These are phyloP conservation scores for Aricia agestis DNA, from an alignment of 1,140 invertebrate species.

Conservation along the genomic window DNA sequence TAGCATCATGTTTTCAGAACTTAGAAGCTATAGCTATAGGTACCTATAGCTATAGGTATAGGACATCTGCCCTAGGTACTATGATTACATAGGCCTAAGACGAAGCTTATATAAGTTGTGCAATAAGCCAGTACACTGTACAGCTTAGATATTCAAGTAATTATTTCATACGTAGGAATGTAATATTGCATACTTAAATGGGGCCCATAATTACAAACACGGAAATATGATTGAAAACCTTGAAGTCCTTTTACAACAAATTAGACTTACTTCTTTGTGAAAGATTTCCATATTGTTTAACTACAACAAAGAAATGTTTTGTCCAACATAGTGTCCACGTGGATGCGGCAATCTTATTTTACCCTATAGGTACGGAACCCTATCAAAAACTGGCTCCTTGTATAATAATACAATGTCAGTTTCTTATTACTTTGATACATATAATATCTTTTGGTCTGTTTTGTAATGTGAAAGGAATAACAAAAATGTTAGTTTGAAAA, in stretches of 20 bases:
- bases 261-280: neutral
- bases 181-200: conserved; percentile 19
- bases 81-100: neutral
- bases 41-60: neutral
- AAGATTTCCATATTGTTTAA: neutral
- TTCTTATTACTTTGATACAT: too few relatives aligned
- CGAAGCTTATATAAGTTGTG: neutral
- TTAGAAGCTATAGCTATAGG: too few relatives aligned
- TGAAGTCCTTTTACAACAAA: conserved; percentile 18
- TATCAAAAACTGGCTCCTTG: too few relatives aligned
- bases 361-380: too few relatives aligned
- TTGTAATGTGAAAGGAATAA: too few relatives aligned
- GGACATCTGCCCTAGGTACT: neutral
- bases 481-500: too few relatives aligned
- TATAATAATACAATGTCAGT: too few relatives aligned
- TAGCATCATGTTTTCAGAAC: too few relatives aligned
- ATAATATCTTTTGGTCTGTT: too few relatives aligned
- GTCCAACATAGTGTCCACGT: too few relatives aligned
- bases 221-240: conserved; percentile 14
- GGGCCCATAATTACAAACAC: conserved; percentile 16
- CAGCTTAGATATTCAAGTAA: conserved; percentile 5
- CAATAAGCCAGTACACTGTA: conserved; percentile 1
- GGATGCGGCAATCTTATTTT: too few relatives aligned
- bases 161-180: conserved; percentile 19
- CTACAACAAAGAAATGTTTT: neutral